Base-by-base conservation (phyloP, 2,797 vertebrate species). In the Catamblyrhynchus diadema region DNA sequence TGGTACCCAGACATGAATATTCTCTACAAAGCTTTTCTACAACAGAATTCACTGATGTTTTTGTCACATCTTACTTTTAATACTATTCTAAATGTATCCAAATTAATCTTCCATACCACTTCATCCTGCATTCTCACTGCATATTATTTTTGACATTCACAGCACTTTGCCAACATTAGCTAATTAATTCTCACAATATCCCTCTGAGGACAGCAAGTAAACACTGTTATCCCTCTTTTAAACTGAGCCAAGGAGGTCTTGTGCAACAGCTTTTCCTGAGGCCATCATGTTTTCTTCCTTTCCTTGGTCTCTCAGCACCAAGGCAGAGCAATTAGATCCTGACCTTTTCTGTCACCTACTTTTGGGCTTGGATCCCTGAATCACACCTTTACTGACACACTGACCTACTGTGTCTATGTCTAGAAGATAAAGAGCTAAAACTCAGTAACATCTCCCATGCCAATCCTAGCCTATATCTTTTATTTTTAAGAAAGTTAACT, bases 261-360 rank as follows among this genome's bases (percentile, higher is more conserved):
- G 39, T 60, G 69, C 35, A 60, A 25, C 22, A 69, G 39, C 57
- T 88, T 85, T 93, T 70, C 54, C 65, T 62, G 62, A 91, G 59
- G 82, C 47, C 32, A 14, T 81, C 16, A 5, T 42, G 27, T 84
- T 88, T 92, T 87, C 79, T 80, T 90, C 50, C 56, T 89, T 74
- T 57, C 28, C 48, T 51, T 48, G 54, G 41, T 86, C 70, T 81
- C 80, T 60, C 24, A 90, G 33, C 82, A 81, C 65, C 22, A 75
- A 72, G 27, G 14, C 39, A 88, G 69, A 93, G 79, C 70, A 92
- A 90, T 94, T 94, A 95, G 84, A 87, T 53, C 50, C 48, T 62
- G 59, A 81, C 85, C 60, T 78, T 93, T 90, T 50, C 62, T 78
- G 59, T 48, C 65, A 72, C 82, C 23, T 59, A 50, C 32, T 67